Percentiles rank a stretch among this genome's conserved stretches.
These are phyloP conservation scores for Prochilodus magdalenae DNA, from an alignment of 2,113 vertebrate genomes.

Conservation along the genomic window DNA sequence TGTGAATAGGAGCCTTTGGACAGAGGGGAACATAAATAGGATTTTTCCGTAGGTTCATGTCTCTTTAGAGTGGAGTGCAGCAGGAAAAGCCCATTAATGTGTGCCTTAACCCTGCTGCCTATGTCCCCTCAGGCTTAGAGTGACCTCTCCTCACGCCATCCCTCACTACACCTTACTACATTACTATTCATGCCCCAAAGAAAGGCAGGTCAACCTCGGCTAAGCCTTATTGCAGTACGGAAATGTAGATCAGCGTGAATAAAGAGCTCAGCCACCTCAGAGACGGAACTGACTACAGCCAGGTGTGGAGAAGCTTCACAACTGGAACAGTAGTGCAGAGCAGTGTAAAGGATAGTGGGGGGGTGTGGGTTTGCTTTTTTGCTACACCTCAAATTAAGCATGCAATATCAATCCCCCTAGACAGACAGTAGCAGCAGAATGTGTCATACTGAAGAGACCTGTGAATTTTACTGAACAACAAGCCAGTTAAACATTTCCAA, in stretches of 20 bases:
- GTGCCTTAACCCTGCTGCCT: constrained; percentile 73
- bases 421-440: too few species aligned
- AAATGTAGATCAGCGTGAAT: constrained; percentile 29
- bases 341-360: too few species aligned
- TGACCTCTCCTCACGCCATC: constrained; percentile 73
- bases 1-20: constrained; percentile 25
- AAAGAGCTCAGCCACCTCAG: neutral
- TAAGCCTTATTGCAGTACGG: constrained; percentile 11
- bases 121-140: constrained; percentile 74
- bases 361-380: too few species aligned
- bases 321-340: neutral
- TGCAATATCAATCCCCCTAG: too few species aligned
- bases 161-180: constrained; percentile 43
- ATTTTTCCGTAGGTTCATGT: constrained; percentile 68
- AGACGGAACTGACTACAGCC: neutral
- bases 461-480: neutral
- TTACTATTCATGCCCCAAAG: constrained; percentile 54
- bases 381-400: too few species aligned
- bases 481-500: too few species aligned
- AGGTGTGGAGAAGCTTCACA: neutral
- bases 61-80: constrained; percentile 32
- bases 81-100: constrained; percentile 75
- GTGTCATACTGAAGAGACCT: neutral
- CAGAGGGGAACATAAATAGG: constrained; percentile 69
- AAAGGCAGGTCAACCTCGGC: constrained; percentile 44